Percentiles rank a stretch among this genome's conserved stretches.
phyloP scores from a whole-genome alignment of 2,113 vertebrate species.

The Lamprologus tigripictilis region DNA sequence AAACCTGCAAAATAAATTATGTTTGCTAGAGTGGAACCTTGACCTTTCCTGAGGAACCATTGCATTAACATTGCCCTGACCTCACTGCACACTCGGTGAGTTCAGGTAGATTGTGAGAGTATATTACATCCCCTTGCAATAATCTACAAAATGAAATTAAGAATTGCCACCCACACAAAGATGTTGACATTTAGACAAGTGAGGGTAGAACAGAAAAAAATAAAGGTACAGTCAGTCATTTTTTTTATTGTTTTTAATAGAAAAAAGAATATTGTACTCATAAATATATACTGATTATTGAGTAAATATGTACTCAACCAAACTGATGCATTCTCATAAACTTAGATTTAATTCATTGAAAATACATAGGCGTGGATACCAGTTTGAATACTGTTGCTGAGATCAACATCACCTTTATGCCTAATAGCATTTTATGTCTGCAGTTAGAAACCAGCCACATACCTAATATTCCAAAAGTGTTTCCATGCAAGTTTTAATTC shows the following conservation, averaged over 20 bases:
- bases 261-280: not conserved
- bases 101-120: not conserved
- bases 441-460: not conserved
- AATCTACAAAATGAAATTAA: not conserved
- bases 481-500: not conserved
- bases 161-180: not conserved
- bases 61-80: constrained; percentile 20
- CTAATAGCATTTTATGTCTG: not conserved
- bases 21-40: constrained; percentile 47
- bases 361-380: not conserved
- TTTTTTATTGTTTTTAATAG: not conserved
- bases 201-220: not conserved
- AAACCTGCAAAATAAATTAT: constrained; percentile 33
- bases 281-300: not conserved
- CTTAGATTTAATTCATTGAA: not conserved
- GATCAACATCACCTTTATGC: not conserved
- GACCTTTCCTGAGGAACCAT: constrained; percentile 40
- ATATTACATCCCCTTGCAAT: not conserved
- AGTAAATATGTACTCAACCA: not conserved
- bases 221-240: not conserved
- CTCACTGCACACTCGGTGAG: not conserved
- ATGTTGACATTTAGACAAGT: not conserved
- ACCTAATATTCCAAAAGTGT: not conserved
- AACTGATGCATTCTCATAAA: not conserved
- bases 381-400: not conserved